Evolutionary conservation across 2,113 vertebrate genomes (phyloP), one percentile per base, ranked within the genome.

Genomic region (Dunckerocampus dactyliophorus): DNA sequence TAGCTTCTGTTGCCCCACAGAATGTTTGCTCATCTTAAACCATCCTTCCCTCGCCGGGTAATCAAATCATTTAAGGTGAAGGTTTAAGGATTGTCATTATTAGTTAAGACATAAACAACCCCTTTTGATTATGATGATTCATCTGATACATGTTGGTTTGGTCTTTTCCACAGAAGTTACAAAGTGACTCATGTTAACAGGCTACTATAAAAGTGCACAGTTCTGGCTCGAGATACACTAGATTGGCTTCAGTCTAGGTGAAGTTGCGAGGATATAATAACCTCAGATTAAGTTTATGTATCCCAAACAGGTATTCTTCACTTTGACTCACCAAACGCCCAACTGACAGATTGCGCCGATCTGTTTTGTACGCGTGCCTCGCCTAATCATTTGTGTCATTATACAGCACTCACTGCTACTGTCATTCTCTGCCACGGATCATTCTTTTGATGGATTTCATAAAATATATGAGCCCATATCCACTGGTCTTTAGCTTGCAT

Each of bases 81-180:
- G n/a, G n/a, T 60, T 77, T 69, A 72, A 45, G 65, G 81, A 85
- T 85, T 83, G 78, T 78, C 81, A 83, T 85, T 76, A 84, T 82
- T 81, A 80, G 57, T 15, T 68, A 76, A 14, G 76, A 85, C 73
- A 83, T 79, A 85, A 85, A 86, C 81, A 83, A 76, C 39, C 67
- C 79, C 71, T 81, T 85, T 79, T 8, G 70, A 81, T 62, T 80
- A 6, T 43, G 71, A 72, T 85, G 83, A 87, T 82, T 88, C 79
- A 88, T 83, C 72, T 75, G 75, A 65, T 77, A 62, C 80, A 75
- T 72, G 80, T 83, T 71, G 63, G 76, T 79, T 63, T 52, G 53
- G 47, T 77, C 59, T 20, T 49, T 63, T 69, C 57, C 55, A 75
- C 63, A 60, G 74, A 76, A 69, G 76, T 71, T 71, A 31, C 66